A percentile compares a stretch with the other conserved stretches of the same genome.
These are phyloP conservation scores for Genyomyrus donnyi DNA, from an alignment of 2,113 vertebrate genomes.

Conservation along the genomic window DNA sequence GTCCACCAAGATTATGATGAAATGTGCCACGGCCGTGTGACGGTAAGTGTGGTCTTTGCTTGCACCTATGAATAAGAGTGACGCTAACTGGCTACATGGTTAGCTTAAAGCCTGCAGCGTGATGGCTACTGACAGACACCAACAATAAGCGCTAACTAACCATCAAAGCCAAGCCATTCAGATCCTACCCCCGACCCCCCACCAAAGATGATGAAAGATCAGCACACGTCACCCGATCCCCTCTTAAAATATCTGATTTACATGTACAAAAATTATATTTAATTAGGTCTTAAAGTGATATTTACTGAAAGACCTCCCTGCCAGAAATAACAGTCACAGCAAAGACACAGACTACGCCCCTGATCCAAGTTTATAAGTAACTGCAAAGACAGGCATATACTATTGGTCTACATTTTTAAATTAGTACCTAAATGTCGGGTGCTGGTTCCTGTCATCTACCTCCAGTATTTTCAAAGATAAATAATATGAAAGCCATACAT, in stretches of 20 bases:
- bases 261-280: conserved; percentile 54
- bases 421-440: conserved; percentile 67
- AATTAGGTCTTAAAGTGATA: conserved; percentile 34
- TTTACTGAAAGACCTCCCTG: conserved; percentile 58
- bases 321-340: conserved; percentile 70
- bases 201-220: not conserved
- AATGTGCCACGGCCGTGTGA: not conserved
- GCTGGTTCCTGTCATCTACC: conserved; percentile 57
- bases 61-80: not conserved
- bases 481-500: conserved; percentile 63
- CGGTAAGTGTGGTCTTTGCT: not conserved
- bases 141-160: not conserved
- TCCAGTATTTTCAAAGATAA: conserved; percentile 55
- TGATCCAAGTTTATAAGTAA: conserved; percentile 68
- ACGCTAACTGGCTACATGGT: not conserved
- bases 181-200: not conserved
- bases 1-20: not conserved
- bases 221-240: conserved; percentile 23
- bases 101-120: not conserved
- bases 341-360: conserved; percentile 70
- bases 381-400: conserved; percentile 59
- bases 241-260: conserved; percentile 69
- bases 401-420: conserved; percentile 50
- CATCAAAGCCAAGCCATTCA: not conserved
- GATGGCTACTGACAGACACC: not conserved